phyloP scores from a whole-genome alignment of 2,888 invertebrate species.

The Ecdyonurus torrentis region DNA sequence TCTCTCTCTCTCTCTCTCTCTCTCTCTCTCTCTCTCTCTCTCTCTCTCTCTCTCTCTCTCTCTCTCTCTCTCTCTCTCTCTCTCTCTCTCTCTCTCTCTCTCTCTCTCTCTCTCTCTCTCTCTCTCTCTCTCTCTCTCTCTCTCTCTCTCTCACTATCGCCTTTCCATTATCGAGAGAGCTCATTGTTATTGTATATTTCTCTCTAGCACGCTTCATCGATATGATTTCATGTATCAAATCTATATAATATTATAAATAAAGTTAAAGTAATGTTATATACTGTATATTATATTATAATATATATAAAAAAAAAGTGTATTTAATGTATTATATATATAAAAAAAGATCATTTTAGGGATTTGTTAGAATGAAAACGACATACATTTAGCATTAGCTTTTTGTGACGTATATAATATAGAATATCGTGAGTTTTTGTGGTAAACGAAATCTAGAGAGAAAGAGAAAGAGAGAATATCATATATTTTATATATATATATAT shows the following conservation, averaged over 20 bases:
- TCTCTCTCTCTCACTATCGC: not conserved
- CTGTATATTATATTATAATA: no score
- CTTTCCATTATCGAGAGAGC: not conserved
- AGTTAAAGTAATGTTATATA: not conserved
- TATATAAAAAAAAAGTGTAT: not conserved
- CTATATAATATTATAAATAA: not conserved
- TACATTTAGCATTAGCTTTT: not conserved
- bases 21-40: not conserved
- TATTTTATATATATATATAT: constrained; percentile 4
- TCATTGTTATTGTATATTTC: not conserved
- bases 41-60: not conserved
- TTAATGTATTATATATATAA: not conserved
- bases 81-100: not conserved
- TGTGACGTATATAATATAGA: not conserved
- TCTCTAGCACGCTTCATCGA: not conserved
- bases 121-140: not conserved
- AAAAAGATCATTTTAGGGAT: not conserved
- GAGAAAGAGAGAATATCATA: no score
- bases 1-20: not conserved
- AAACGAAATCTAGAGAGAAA: not conserved
- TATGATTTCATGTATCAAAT: not conserved
- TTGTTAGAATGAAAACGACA: not conserved
- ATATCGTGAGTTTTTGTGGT: not conserved
- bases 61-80: not conserved
- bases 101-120: not conserved